Evolutionary conservation across 2,113 vertebrate genomes (phyloP), one percentile per base, ranked within the genome.

Genomic region (Platycercus adscitus): DNA sequence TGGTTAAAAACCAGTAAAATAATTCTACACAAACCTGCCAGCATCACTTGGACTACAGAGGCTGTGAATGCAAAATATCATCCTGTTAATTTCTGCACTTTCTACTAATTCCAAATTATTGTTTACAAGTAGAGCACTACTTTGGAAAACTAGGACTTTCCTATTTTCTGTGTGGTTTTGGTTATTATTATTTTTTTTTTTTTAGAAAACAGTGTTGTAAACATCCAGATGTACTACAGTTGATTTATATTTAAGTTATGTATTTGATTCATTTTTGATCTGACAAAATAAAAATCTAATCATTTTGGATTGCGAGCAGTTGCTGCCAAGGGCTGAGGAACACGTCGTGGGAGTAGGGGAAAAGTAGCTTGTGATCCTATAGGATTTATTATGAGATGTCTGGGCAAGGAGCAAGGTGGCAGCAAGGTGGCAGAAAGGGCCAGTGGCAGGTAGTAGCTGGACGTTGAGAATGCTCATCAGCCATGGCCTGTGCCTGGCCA

Each of bases 291-390:
- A 58, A 50, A 76, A 64, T 29, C 7, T 39, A 64, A 29, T 44
- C 0, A 46, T 46, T 82, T 46, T 1, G 5, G 23, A 70, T 11
- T 19, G 24, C 23, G 7, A 4, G 14, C 16, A 8, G 11, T 20
- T 76, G 31, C 17, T 76, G 70, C 16, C 23, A 13, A 33, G 43
- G 8, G 24, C 37, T n/a, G 13, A 10, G 13, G 25, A 11, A 65
- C 7, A 46, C 0, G 0, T 6, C 21, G 8, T 4, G 5, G 8
- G 26, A 37, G 11, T 29, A 66, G 13, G 7, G 19, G 18, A 85
- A 60, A 8, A n/a, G 50, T 10, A 72, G 16, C 26, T 24, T 58
- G 33, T 18, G 19, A 11, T 60, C 24, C 17, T 44, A 46, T 2
- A 11, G 12, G 23, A 64, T 55, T 56, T 28, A 47, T 31, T 43